Evolutionary conservation across 2,888 invertebrate species (phyloP).

Genomic region (Apantesis nais): DNA sequence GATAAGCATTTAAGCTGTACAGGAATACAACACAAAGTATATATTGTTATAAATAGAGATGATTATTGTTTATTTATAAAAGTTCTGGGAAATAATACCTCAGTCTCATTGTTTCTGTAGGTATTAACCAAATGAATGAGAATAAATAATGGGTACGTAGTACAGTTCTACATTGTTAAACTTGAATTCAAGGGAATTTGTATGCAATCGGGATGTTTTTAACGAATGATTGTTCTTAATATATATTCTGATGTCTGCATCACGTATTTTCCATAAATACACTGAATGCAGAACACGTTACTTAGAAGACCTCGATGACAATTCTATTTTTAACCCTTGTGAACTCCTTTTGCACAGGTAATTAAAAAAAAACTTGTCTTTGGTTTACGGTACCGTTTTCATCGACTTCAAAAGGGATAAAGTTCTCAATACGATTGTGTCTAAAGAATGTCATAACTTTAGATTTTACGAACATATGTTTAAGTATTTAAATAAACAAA

Average conservation of each 20-base stretch:
- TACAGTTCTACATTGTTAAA: not conserved
- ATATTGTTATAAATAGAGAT: not conserved
- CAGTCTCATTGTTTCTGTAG: not conserved
- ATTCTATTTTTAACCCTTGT: not conserved
- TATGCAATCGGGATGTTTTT: not conserved
- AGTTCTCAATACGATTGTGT: not conserved
- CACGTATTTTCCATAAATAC: not conserved
- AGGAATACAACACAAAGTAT: not conserved
- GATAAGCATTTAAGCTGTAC: too few species aligned
- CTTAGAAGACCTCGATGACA: not conserved
- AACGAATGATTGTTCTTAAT: not conserved
- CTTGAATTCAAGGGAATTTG: constrained; percentile 3
- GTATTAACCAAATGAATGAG: not conserved
- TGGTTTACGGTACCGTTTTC: not conserved
- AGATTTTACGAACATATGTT: not conserved
- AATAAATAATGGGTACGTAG: not conserved
- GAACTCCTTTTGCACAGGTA: not conserved
- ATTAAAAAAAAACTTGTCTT: not conserved
- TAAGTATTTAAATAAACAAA: too few species aligned
- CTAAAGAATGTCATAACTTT: not conserved
- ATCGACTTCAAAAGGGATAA: not conserved
- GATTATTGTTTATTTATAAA: constrained; percentile 3
- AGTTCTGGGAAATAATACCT: constrained; percentile 5
- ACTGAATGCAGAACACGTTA: not conserved
- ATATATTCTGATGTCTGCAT: not conserved